Evolutionary conservation across 2,797 vertebrate species (phyloP).

Genomic region (Enteromius paludinosus): DNA sequence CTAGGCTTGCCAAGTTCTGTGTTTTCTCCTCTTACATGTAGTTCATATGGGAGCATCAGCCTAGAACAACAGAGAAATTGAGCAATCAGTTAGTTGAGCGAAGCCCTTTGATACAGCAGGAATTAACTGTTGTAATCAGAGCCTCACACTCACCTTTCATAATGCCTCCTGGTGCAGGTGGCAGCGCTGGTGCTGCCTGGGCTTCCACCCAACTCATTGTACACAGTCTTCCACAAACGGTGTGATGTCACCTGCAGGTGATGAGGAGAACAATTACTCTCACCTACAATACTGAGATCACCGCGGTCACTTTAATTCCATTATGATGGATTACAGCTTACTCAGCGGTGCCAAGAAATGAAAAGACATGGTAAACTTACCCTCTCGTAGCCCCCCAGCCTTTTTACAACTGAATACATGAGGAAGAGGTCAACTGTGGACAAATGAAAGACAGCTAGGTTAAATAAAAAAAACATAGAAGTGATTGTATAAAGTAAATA

Average conservation of each 20-base stretch:
- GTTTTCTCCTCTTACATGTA: conserved; percentile 73
- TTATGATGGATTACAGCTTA: conserved; percentile 23
- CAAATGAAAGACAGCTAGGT: conserved; percentile 9
- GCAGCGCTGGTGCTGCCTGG: conserved; percentile 85
- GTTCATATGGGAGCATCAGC: conserved; percentile 81
- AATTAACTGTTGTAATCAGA: conserved; percentile 5
- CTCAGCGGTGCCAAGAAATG: background rate
- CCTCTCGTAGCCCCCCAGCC: conserved; percentile 80
- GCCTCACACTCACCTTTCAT: conserved; percentile 74
- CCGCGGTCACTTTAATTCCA: conserved; percentile 3
- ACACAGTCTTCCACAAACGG: conserved; percentile 83
- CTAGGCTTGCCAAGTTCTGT: conserved; percentile 71
- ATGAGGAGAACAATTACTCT: background rate
- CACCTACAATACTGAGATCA: background rate
- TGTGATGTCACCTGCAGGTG: conserved; percentile 75
- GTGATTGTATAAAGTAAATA: background rate
- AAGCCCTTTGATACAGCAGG: background rate
- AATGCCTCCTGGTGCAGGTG: conserved; percentile 84
- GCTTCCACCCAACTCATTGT: conserved; percentile 83
- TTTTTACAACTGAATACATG: conserved; percentile 81
- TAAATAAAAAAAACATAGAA: background rate
- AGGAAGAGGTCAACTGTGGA: conserved; percentile 82
- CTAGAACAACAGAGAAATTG: conserved; percentile 58
- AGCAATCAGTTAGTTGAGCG: background rate
- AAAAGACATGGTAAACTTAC: conserved; percentile 62